These are phyloP conservation scores for Pemphigus obesinymphae DNA, from an alignment of 1,140 invertebrate genomes.

Conservation along the genomic window DNA sequence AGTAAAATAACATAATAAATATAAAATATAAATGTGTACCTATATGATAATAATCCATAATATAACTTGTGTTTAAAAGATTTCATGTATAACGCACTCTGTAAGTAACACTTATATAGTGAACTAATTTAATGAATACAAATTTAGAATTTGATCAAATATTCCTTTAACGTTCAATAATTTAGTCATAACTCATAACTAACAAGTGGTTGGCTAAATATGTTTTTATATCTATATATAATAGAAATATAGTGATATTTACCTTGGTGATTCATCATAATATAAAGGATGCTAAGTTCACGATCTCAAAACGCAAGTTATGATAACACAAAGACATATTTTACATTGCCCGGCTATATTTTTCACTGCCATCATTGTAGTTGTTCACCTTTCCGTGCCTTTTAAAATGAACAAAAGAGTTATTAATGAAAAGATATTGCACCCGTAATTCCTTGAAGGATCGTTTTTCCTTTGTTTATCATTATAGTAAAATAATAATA, in stretches of 20 bases:
- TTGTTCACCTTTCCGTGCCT: not conserved
- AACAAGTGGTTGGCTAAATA: too few species aligned
- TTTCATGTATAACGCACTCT: too few species aligned
- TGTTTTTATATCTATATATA: too few species aligned
- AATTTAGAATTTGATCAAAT: too few species aligned
- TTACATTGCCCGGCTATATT: not conserved
- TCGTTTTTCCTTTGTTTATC: slow-evolving; percentile 2
- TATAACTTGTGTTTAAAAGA: too few species aligned
- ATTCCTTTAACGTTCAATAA: too few species aligned
- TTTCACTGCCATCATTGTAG: not conserved
- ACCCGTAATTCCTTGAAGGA: not conserved
- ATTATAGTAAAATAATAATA: slow-evolving; percentile 1
- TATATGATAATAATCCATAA: too few species aligned
- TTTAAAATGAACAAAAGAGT: slow-evolving; percentile 4
- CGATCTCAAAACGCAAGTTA: not conserved
- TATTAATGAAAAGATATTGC: not conserved
- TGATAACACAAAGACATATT: not conserved
- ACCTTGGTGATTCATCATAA: not conserved
- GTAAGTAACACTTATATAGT: too few species aligned
- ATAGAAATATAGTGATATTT: not conserved
- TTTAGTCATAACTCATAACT: too few species aligned
- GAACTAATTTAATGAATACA: too few species aligned
- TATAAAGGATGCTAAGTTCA: not conserved
- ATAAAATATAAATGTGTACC: too few species aligned
- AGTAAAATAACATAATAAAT: too few species aligned